Evolutionary conservation across 1,140 invertebrate species (phyloP), one percentile per base, ranked within the genome.

Genomic region (Musca vetustissima): DNA sequence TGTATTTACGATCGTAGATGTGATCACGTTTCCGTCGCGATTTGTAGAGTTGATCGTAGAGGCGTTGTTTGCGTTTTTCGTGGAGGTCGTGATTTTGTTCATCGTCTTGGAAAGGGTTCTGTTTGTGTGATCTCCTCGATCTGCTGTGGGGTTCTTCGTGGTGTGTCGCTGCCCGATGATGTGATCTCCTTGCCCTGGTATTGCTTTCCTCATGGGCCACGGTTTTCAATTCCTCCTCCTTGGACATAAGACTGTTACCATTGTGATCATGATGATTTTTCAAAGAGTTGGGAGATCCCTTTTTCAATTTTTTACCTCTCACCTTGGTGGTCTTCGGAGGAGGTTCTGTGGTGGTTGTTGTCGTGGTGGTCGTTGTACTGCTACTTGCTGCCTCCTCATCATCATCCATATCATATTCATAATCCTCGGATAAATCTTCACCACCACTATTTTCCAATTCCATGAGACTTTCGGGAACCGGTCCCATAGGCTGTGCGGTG

Each of bases 1-100:
- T 87, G 24, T 91, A 87, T n/a, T 89, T 89, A 59, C 87, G 85
- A 83, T 92, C 91, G 36, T 92, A 83, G 64, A 91, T 81, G 69
- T 87, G 87, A 59, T 87, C 87, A 14, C 87, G 85, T 75, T 87
- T 88, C 64, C 85, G 83, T 55, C 83, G 73, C 4, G 47, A 25
- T 14, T 77, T 83, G 48, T 74, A 81, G 1, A 81, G 71, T 14
- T 73, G 69, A 36, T 81, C 79, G 64, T 77, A 81, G 2, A 81
- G 64, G 17, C 76, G 61, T 19, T 69, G 67, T 65, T 72, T 75
- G n/a, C 67, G 70, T 15, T 13, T 43, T 13, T 25, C 7, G 36
- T 55, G 9, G 43, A n/a, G 15, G n/a, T 19, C 47, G 17, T 52
- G 36, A 43, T 43, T 11, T 43, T 11, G 28, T 28, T 28, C 28